Base-by-base conservation (phyloP, 2,797 vertebrate species). In the Helostoma temminkii region DNA sequence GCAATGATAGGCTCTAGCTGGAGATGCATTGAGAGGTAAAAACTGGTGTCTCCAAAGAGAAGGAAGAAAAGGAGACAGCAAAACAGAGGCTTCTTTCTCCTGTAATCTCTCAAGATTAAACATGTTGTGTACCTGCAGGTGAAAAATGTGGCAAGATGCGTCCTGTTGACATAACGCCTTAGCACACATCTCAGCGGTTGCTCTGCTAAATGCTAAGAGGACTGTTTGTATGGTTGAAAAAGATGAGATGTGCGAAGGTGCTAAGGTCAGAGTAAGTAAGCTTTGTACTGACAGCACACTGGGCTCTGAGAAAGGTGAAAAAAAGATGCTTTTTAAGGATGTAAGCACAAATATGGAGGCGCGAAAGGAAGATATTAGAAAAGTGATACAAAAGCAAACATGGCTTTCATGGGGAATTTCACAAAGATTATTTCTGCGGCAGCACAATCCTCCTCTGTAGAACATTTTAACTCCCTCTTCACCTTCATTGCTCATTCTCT, bases 101-200 rank as follows among this genome's bases (percentile, higher is more conserved):
- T 78, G 80, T 89, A 90, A 90, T 90, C 91, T 88, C 79, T 71
- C 16, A 71, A 89, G 88, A 91, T 90, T 91, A 90, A 91, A 87
- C 87, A 87, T 78, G 85, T 81, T 86, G 85, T 90, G 83, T 88
- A 78, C 80, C 88, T 83, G 85, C 80, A 58, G 82, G 82, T 83
- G 80, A 81, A 84, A 83, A 83, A 88, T 71, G 78, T 72, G 77
- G 14, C 42, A 41, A 68, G 80, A 75, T 61, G 86, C 63, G 6
- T 85, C 63, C 82, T 43, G 66, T 82, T 85, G 86, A 88, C 88
- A 78, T 10, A 24, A 53, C 60, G 74, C 76, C 79, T 80, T 43
- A 11, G 71, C 78, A 75, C 81, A 65, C 80, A 63, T 71, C 78
- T 80, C 82, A 52, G 71, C 30, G 9, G 78, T 25, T 65, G 83